Conservation (phyloP, 2,113 vertebrate species). For the Lepus americanus region DNA sequence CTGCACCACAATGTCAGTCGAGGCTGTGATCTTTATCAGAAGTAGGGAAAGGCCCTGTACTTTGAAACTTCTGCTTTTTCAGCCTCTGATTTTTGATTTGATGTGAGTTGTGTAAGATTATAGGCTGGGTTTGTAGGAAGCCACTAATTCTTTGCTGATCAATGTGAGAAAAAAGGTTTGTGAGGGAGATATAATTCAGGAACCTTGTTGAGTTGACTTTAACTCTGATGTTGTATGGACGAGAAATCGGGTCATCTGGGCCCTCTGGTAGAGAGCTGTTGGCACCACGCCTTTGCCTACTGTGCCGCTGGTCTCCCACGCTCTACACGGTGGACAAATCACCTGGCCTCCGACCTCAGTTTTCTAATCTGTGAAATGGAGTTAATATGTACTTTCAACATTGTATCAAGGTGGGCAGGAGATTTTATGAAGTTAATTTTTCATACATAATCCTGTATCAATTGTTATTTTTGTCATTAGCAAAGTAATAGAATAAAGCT, state of each 20-base stretch:
- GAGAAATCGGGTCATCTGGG: background rate
- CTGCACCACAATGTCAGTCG: no score
- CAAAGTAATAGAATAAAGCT: background rate
- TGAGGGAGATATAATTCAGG: background rate
- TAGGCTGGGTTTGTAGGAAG: background rate
- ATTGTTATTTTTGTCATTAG: background rate
- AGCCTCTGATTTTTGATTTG: no score
- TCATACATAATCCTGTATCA: background rate
- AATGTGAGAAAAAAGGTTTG: background rate
- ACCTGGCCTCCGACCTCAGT: no score
- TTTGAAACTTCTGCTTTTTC: no score
- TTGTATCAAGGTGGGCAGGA: background rate
- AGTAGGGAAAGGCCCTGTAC: no score
- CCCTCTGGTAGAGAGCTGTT: background rate
- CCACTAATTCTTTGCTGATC: background rate
- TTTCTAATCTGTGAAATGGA: no score
- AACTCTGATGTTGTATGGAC: background rate
- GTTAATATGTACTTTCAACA: no score
- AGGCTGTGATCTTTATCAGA: no score
- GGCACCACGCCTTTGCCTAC: background rate
- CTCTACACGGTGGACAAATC: no score
- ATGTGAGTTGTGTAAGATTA: no score
- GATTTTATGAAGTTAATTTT: background rate
- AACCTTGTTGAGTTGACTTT: conserved; percentile 15
- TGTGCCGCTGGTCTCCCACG: background rate